These are phyloP conservation scores for Nomada fucata DNA, from an alignment of 2,888 invertebrate species.

Conservation along the genomic window DNA sequence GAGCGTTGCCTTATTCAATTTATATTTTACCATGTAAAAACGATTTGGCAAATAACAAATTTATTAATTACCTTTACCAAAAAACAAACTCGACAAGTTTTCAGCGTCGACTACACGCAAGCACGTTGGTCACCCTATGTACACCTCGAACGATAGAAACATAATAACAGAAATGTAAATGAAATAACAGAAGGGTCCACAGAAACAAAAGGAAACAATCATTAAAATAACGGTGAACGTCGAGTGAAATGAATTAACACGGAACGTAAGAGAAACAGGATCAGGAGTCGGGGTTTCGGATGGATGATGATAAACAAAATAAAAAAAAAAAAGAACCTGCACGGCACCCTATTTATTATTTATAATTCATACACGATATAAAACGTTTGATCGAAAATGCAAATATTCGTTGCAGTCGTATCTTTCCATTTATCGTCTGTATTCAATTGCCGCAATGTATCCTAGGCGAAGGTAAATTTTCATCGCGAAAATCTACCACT, in stretches of 20 bases:
- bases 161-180: too few relatives aligned
- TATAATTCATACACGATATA: slow-evolving; percentile 46
- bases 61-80: too few relatives aligned
- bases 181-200: too few relatives aligned
- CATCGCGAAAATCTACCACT: not conserved
- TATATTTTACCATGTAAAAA: too few relatives aligned
- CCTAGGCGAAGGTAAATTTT: not conserved
- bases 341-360: slow-evolving; percentile 68
- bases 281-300: slow-evolving; percentile 16
- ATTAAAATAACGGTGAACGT: not conserved
- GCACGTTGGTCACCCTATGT: too few relatives aligned
- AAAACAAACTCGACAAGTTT: too few relatives aligned
- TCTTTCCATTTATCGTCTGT: not conserved
- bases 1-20: too few relatives aligned
- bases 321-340: slow-evolving; percentile 71
- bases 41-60: too few relatives aligned
- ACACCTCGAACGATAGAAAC: too few relatives aligned
- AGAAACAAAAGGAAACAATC: too few relatives aligned
- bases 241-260: not conserved
- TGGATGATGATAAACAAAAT: slow-evolving; percentile 62
- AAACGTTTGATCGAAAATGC: slow-evolving; percentile 23
- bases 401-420: not conserved
- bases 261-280: slow-evolving; percentile 8
- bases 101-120: too few relatives aligned
- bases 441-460: not conserved